phyloP scores from a whole-genome alignment of 2,888 invertebrate species.

The Dione juno region DNA sequence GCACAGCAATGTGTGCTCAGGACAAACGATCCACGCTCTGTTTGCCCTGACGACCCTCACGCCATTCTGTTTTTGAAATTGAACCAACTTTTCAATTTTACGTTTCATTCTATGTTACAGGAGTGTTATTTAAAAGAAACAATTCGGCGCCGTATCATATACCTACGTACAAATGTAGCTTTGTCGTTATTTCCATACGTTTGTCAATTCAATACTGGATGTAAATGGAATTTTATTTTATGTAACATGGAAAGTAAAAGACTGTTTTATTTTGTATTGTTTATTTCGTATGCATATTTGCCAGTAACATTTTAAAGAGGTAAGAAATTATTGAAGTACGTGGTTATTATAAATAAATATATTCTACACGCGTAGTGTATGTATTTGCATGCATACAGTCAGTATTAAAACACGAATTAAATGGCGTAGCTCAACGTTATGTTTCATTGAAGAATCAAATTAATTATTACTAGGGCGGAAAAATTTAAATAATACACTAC shows the following conservation, averaged over 20 bases:
- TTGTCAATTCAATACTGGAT: conserved; percentile 38
- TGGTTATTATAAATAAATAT: too few relatives aligned
- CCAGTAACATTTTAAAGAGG: not conserved
- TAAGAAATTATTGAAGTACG: too few relatives aligned
- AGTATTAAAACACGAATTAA: too few relatives aligned
- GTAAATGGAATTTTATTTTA: conserved; percentile 35
- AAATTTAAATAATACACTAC: too few relatives aligned
- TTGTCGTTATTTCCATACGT: conserved; percentile 55
- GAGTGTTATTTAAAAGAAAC: conserved; percentile 45
- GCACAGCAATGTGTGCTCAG: conserved; percentile 37
- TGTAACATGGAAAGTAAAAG: not conserved
- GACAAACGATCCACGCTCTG: conserved; percentile 41
- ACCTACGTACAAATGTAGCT: conserved; percentile 52
- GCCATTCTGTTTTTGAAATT: conserved; percentile 44
- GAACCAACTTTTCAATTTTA: conserved; percentile 49
- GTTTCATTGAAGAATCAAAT: too few relatives aligned
- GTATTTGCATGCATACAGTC: too few relatives aligned
- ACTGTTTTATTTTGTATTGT: not conserved
- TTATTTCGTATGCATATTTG: not conserved
- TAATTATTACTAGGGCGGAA: too few relatives aligned
- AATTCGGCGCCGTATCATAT: conserved; percentile 45
- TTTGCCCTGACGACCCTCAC: conserved; percentile 40
- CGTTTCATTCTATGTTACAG: conserved; percentile 44
- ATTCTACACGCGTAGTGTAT: too few relatives aligned
- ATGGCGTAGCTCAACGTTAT: too few relatives aligned